Base-by-base conservation (phyloP, 2,888 invertebrate species). In the Lepidocyrtoides sp. region DNA sequence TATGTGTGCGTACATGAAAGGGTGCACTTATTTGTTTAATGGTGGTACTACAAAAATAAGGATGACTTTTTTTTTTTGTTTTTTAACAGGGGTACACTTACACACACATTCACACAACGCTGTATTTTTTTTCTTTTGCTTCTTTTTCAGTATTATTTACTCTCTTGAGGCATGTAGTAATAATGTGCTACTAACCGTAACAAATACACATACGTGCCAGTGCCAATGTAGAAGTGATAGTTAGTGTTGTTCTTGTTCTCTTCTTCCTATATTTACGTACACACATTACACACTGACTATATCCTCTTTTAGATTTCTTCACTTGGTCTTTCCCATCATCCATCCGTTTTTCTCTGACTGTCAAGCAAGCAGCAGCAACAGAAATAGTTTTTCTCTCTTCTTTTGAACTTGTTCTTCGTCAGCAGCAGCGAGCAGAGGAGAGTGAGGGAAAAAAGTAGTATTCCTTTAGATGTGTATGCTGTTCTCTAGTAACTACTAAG, bases 161-260 rank as follows among this genome's bases (percentile, higher is more conserved):
- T 77, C 77, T 87, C 63, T 87, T 87, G 87, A 87, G 79, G 87
- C 60, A 87, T 87, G 79, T 66, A 60, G 60, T 81, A 77, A 60
- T 81, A 79, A 79, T 87, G 87, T 87, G 87, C 87, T 66, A 87
- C 87, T 87, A 87, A 87, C 77, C 79, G 87, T 87, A 87, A 87
- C 77, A 63, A 79, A 77, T 79, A 87, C 63, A 29, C 41, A 77
- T 32, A 54, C 32, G 17, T 77, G 54, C 77, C 20, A 23, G 23
- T 17, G 17, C 2, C 36, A 26, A 36, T 36, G 29, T 54, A 54
- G 32, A 17, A 14, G 1, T 51, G 20, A n/a, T n/a, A n/a, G n/a
- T n/a, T n/a, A n/a, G n/a, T n/a, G n/a, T n/a, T 60, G 57, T 41
- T 36, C 36, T 12, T 79, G 14, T 32, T n/a, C n/a, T 36, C 36